These are phyloP conservation scores for Poecilia velifera DNA, from an alignment of 2,797 vertebrate species.

Conservation along the genomic window DNA sequence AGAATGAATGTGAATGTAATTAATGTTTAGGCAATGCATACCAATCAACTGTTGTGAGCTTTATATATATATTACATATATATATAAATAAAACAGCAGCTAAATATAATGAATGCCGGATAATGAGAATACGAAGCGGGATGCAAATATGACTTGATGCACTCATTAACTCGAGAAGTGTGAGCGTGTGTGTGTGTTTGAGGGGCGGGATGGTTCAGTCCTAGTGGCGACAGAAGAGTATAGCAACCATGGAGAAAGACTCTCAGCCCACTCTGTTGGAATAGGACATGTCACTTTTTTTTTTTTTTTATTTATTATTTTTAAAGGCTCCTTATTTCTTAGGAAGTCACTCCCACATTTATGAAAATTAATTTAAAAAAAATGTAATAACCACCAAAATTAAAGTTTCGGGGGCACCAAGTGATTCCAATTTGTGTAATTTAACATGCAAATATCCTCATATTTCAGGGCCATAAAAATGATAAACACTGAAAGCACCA, in stretches of 20 bases:
- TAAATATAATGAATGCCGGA: slow-evolving; percentile 56
- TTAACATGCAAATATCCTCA: background rate
- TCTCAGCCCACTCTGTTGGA: background rate
- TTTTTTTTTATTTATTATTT: background rate
- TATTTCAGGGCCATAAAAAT: background rate
- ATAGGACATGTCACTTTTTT: background rate
- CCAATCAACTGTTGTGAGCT: slow-evolving; percentile 53
- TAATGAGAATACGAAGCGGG: slow-evolving; percentile 44
- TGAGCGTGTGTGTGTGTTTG: background rate
- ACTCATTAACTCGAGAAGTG: background rate
- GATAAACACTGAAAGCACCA: background rate
- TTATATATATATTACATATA: slow-evolving; percentile 18
- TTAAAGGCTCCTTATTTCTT: background rate
- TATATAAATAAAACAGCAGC: slow-evolving; percentile 63
- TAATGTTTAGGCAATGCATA: slow-evolving; percentile 73
- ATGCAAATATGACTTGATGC: slow-evolving; percentile 8
- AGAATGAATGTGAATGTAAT: slow-evolving; percentile 72
- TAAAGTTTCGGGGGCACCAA: background rate
- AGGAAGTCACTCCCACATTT: background rate
- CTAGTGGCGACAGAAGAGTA: background rate
- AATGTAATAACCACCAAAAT: background rate
- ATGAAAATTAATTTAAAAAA: background rate
- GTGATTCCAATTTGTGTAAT: background rate
- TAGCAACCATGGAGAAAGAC: background rate
- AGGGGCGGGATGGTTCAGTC: too few species aligned